Conservation (phyloP, 2,888 invertebrate genomes). For the Apotomis betuletana region DNA sequence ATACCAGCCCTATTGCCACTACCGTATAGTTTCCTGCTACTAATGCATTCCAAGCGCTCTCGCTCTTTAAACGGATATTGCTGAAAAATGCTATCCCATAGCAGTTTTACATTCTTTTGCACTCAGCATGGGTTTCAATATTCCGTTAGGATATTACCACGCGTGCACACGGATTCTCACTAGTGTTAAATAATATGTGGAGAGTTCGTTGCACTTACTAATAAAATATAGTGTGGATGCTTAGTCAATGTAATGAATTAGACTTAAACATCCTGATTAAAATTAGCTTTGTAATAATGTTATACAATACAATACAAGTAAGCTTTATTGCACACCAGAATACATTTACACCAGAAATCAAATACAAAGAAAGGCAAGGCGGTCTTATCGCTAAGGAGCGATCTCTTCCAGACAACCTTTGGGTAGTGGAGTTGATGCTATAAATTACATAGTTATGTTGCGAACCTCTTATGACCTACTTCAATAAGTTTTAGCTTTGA, state of each 20-base stretch:
- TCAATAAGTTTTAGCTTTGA: background rate
- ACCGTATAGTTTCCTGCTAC: slow-evolving; percentile 20
- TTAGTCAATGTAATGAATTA: background rate
- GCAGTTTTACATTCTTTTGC: slow-evolving; percentile 56
- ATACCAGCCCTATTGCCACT: slow-evolving; percentile 12
- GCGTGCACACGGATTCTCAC: slow-evolving; percentile 9
- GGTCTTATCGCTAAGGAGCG: no score
- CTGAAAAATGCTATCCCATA: slow-evolving; percentile 49
- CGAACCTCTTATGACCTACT: no score
- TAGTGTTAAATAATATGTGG: slow-evolving; percentile 15
- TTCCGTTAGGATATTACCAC: slow-evolving; percentile 27
- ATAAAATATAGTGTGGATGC: slow-evolving; percentile 1
- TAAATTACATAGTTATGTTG: no score
- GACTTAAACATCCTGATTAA: background rate
- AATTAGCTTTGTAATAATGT: background rate
- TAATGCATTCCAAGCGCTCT: slow-evolving; percentile 37
- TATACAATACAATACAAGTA: no score
- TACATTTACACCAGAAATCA: no score
- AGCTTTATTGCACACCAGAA: no score
- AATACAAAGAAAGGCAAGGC: no score
- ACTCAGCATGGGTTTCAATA: slow-evolving; percentile 45
- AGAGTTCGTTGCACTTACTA: slow-evolving; percentile 16
- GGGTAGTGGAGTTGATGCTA: no score
- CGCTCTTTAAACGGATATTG: slow-evolving; percentile 51
- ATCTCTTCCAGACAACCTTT: no score